phyloP scores from a whole-genome alignment of 1,140 invertebrate genomes.

The Diabrotica virgifera region DNA sequence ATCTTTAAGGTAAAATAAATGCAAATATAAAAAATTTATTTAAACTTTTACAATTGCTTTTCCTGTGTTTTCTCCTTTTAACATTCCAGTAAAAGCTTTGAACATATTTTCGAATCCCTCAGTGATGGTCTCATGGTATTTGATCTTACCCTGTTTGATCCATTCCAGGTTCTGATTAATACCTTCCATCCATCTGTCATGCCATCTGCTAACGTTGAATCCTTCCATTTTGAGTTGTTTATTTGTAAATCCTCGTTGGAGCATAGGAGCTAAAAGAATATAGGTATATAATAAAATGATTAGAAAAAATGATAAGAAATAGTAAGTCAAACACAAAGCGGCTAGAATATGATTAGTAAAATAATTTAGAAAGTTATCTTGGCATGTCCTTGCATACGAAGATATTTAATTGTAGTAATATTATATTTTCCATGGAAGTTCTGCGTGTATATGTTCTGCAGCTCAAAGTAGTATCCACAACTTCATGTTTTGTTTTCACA shows the following conservation, averaged over 20 bases:
- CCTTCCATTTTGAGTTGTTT: constrained; percentile 62
- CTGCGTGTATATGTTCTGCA: no score
- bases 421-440: no score
- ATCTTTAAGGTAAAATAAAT: constrained; percentile 57
- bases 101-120: constrained; percentile 65
- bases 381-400: no score
- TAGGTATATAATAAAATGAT: background rate
- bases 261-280: constrained; percentile 38
- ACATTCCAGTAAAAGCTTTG: constrained; percentile 60
- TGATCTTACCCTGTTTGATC: constrained; percentile 57
- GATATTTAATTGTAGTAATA: no score
- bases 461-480: no score
- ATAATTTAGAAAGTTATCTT: background rate
- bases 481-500: no score
- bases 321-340: background rate
- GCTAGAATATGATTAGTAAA: background rate
- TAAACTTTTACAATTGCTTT: constrained; percentile 57
- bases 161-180: constrained; percentile 58
- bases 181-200: constrained; percentile 57
- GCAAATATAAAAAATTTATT: constrained; percentile 44
- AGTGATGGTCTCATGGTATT: constrained; percentile 59
- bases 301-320: background rate
- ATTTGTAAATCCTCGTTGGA: constrained; percentile 26
- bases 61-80: constrained; percentile 61
- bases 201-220: constrained; percentile 58